Conservation (phyloP, 2,888 invertebrate species). For the Ectropis crepuscularia region DNA sequence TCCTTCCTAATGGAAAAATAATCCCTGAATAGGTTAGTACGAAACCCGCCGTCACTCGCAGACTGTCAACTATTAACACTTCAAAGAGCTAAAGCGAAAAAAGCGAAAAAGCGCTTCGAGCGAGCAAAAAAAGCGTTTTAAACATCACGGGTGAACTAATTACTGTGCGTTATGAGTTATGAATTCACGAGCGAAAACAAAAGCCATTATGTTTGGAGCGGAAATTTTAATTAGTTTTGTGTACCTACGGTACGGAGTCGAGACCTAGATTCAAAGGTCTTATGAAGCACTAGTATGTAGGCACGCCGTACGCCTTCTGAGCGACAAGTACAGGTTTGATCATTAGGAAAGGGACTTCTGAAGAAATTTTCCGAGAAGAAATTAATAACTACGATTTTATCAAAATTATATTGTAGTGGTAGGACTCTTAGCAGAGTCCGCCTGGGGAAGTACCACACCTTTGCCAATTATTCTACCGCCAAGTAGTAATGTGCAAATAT, state of each 20-base stretch:
- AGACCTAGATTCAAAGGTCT: not conserved
- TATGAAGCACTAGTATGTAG: not conserved
- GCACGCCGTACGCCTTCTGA: not conserved
- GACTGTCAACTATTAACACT: conserved; percentile 14
- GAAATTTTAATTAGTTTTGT: conserved; percentile 65
- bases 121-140: conserved; percentile 12
- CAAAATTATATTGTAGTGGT: no score
- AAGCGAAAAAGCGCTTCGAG: not conserved
- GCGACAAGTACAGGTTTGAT: not conserved
- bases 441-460: no score
- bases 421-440: no score
- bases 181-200: conserved; percentile 63
- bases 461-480: no score
- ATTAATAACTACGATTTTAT: no score
- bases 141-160: conserved; percentile 20
- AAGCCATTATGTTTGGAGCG: conserved; percentile 56
- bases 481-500: no score
- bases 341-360: no score
- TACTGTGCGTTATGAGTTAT: conserved; percentile 48
- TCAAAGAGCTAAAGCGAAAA: conserved; percentile 10
- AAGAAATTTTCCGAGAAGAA: no score
- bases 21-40: no score
- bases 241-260: not conserved
- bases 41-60: not conserved
- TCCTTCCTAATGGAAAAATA: not conserved